These are phyloP conservation scores for Athalia rosae DNA, from an alignment of 2,888 invertebrate species.

Conservation along the genomic window DNA sequence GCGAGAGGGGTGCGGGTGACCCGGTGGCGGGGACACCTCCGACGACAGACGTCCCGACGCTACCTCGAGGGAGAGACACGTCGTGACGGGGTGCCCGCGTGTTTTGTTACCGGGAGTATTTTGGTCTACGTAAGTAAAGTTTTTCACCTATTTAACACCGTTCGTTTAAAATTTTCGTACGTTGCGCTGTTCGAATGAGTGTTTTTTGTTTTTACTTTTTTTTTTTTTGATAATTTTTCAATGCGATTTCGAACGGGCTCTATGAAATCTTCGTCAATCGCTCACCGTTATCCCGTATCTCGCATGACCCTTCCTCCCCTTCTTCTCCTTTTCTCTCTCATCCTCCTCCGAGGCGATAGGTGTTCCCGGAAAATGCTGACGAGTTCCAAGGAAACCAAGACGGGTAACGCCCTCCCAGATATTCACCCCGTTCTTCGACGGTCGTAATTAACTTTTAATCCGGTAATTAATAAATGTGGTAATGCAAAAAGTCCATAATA, in stretches of 20 bases:
- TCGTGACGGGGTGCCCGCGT: slow-evolving; percentile 70
- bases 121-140: slow-evolving; percentile 70
- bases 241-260: too few relatives aligned
- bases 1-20: slow-evolving; percentile 55
- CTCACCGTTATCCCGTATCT: neutral
- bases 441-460: too few relatives aligned
- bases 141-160: neutral
- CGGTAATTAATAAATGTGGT: too few relatives aligned
- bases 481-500: too few relatives aligned
- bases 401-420: too few relatives aligned
- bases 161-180: neutral
- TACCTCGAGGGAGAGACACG: slow-evolving; percentile 72
- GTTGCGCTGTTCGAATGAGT: slow-evolving; percentile 46
- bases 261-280: too few relatives aligned
- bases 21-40: slow-evolving; percentile 71
- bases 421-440: too few relatives aligned
- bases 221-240: too few relatives aligned
- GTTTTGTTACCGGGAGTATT: slow-evolving; percentile 65
- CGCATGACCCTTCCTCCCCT: neutral
- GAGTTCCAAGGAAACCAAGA: too few relatives aligned
- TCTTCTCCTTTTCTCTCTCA: neutral
- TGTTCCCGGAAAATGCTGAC: too few relatives aligned
- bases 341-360: neutral
- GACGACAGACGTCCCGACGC: slow-evolving; percentile 72
- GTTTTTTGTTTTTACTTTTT: too few relatives aligned